Conservation (phyloP, 2,797 vertebrate genomes). For the Sebastes miniatus region DNA sequence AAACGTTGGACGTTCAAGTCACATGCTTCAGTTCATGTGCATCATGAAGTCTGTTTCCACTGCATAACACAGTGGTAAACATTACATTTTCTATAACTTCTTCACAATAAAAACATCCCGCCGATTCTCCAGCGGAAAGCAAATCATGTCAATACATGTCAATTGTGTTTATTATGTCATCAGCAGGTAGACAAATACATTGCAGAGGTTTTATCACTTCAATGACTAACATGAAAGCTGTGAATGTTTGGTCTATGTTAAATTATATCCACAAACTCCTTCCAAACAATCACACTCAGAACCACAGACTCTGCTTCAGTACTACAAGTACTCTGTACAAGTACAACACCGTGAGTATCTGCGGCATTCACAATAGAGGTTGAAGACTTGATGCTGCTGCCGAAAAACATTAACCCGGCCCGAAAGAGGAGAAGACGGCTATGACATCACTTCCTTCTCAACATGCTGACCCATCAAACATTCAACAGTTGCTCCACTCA, state of each 20-base stretch:
- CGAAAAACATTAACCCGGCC: slow-evolving; percentile 19
- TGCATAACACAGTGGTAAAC: not conserved
- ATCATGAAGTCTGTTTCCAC: not conserved
- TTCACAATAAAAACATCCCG: not conserved
- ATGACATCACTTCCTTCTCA: slow-evolving; percentile 69
- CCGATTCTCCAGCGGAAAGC: not conserved
- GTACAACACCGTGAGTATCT: not conserved
- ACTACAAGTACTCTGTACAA: not conserved
- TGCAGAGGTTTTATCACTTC: not conserved
- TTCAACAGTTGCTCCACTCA: slow-evolving; percentile 63
- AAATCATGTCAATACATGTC: not conserved
- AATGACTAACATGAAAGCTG: not conserved
- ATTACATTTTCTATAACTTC: not conserved
- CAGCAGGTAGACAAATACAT: not conserved
- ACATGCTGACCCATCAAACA: slow-evolving; percentile 68
- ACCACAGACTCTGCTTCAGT: not conserved
- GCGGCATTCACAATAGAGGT: not conserved
- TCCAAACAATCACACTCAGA: not conserved
- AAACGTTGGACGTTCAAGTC: not conserved
- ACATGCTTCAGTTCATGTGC: not conserved
- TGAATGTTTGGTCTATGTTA: not conserved
- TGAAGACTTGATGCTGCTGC: not conserved
- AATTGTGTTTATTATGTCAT: too few relatives aligned
- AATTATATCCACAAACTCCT: not conserved
- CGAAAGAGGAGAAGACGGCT: slow-evolving; percentile 52